These are phyloP conservation scores for Opisthocomus hoazin DNA, from an alignment of 2,113 vertebrate genomes.

Conservation along the genomic window DNA sequence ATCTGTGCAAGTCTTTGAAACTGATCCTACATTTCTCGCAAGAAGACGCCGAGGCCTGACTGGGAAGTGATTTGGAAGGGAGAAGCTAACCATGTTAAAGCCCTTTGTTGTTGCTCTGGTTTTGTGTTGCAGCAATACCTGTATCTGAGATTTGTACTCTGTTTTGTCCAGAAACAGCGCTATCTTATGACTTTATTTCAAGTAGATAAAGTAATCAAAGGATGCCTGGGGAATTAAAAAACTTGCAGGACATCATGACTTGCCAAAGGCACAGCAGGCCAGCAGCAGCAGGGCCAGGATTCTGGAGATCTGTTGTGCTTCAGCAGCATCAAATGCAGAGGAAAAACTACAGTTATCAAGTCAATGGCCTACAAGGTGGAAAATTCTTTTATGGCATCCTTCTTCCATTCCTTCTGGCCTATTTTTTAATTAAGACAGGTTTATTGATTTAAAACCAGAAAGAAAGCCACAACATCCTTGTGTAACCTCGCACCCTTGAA, in stretches of 20 bases:
- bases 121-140: neutral
- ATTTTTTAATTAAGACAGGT: neutral
- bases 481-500: neutral
- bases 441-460: neutral
- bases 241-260: neutral
- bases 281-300: neutral
- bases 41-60: neutral
- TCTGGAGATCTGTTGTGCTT: neutral
- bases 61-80: neutral
- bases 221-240: neutral
- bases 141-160: neutral
- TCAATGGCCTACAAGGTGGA: neutral
- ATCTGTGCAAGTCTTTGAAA: neutral
- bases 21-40: neutral
- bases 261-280: slow-evolving; percentile 34
- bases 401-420: neutral
- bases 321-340: neutral
- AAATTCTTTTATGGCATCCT: neutral
- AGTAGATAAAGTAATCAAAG: slow-evolving; percentile 24
- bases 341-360: neutral
- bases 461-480: neutral
- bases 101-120: neutral
- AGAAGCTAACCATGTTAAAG: neutral
- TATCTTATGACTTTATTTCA: neutral
- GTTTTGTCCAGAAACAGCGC: neutral